Percentiles rank a stretch among this genome's conserved stretches.
Conservation (phyloP, 2,797 vertebrate genomes). For the Notamacropus eugenii region DNA sequence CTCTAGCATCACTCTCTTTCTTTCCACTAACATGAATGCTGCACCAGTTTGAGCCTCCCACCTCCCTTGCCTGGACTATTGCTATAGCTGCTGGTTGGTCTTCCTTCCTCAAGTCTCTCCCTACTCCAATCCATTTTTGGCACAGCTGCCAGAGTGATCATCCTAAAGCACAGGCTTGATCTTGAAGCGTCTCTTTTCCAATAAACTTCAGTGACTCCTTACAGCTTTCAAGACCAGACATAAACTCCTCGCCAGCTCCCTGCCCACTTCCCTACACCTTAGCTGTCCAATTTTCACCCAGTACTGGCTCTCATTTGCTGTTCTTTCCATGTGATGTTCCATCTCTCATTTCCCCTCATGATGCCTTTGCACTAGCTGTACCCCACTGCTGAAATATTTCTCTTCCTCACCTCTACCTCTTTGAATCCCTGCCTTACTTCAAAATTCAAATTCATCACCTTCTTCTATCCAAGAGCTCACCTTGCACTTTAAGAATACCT, state of each 20-base stretch:
- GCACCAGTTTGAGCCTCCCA: neutral
- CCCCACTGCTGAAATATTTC: neutral
- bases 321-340: neutral
- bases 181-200: neutral
- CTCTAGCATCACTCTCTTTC: neutral
- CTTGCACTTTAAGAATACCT: neutral
- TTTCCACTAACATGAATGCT: neutral
- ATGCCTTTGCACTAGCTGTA: neutral
- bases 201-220: neutral
- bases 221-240: neutral
- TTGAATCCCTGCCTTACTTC: neutral
- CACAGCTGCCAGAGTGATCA: neutral
- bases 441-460: neutral
- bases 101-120: neutral
- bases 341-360: neutral
- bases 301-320: neutral
- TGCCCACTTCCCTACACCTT: neutral
- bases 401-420: neutral
- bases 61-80: neutral
- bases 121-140: neutral
- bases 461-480: neutral
- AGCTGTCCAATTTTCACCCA: neutral
- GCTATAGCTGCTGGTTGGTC: neutral
- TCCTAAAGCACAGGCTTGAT: neutral
- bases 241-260: neutral